Percentiles rank a stretch among this genome's conserved stretches.
Evolutionary conservation across 2,113 vertebrate genomes (phyloP).

Genomic region (Pristiophorus japonicus): DNA sequence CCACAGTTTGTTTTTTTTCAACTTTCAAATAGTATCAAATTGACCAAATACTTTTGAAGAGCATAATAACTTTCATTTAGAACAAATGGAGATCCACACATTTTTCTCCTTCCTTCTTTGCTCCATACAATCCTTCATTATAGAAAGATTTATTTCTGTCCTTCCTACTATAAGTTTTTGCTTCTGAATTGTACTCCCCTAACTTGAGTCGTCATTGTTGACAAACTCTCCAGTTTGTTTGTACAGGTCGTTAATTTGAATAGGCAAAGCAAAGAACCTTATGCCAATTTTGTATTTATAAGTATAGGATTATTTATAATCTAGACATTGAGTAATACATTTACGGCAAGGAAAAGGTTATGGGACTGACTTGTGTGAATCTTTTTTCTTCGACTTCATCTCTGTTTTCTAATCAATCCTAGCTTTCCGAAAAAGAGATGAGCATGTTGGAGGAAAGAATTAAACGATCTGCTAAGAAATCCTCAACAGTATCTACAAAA

Average conservation of each 20-base stretch:
- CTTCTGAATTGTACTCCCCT: too few species aligned
- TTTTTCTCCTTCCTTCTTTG: not conserved
- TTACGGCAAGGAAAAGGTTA: not conserved
- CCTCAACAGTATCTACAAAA: constrained; percentile 63
- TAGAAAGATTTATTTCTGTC: not conserved
- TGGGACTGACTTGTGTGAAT: not conserved
- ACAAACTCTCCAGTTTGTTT: not conserved
- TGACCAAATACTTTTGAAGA: not conserved
- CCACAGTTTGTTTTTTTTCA: not conserved
- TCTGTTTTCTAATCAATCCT: constrained; percentile 39
- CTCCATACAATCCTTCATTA: not conserved
- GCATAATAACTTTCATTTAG: not conserved
- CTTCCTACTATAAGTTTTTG: not conserved
- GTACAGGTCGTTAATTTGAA: too few species aligned
- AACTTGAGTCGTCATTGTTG: not conserved
- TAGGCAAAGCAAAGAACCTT: too few species aligned
- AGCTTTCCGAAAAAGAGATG: constrained; percentile 98
- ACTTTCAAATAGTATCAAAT: not conserved
- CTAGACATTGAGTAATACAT: too few species aligned
- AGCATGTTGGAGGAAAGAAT: constrained; percentile 97
- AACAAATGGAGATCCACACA: not conserved
- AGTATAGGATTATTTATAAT: not conserved
- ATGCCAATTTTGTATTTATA: too few species aligned
- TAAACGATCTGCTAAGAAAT: constrained; percentile 90
- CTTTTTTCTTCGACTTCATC: not conserved